Evolutionary conservation across 2,797 vertebrate genomes (phyloP).

Genomic region (Dermochelys coriacea): DNA sequence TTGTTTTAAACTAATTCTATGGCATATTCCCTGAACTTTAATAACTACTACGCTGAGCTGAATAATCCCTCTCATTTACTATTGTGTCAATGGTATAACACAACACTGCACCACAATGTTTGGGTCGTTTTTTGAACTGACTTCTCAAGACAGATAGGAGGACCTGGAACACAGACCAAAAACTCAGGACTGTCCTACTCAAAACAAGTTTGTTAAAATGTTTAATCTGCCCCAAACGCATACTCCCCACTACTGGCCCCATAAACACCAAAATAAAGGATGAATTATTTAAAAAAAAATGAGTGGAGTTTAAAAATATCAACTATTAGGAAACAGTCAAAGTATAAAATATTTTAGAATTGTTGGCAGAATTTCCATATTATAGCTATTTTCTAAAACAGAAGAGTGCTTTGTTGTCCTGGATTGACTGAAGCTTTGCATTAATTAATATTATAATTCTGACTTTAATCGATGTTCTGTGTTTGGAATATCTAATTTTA

Average conservation of each 20-base stretch:
- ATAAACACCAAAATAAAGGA: not conserved
- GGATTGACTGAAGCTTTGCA: not conserved
- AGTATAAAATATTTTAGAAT: not conserved
- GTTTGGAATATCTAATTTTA: not conserved
- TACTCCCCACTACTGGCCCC: not conserved
- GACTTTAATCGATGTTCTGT: not conserved
- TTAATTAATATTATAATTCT: not conserved
- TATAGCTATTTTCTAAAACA: not conserved
- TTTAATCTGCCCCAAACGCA: rapidly evolving
- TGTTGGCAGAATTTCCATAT: not conserved
- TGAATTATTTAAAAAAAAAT: not conserved
- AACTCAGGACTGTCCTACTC: not conserved
- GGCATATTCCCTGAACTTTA: not conserved
- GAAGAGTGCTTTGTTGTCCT: not conserved
- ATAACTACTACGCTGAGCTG: not conserved
- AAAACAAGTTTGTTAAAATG: not conserved
- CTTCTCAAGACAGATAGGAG: rapidly evolving
- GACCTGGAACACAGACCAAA: not conserved
- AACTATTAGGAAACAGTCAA: not conserved
- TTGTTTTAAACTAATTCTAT: not conserved
- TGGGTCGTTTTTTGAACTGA: not conserved
- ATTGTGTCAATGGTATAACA: rapidly evolving
- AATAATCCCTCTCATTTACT: not conserved
- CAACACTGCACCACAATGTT: not conserved
- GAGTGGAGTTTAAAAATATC: not conserved